Conservation (phyloP, 2,113 vertebrate genomes). For the Stictonetta naevosa region DNA sequence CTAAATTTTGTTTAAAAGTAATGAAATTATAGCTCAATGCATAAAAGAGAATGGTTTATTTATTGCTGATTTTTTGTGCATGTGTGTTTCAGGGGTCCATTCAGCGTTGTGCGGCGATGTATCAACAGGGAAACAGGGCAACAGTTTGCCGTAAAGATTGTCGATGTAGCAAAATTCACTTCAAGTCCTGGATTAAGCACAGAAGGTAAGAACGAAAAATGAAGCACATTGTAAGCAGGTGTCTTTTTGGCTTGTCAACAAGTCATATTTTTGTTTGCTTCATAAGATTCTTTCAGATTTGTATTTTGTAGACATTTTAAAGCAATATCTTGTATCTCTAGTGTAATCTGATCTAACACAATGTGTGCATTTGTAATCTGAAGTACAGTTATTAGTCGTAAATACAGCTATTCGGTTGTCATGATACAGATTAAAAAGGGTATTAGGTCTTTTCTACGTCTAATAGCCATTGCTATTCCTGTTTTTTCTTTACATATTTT, state of each 20-base stretch:
- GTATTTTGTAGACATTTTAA: not conserved
- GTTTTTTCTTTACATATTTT: not conserved
- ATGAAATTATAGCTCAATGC: fast-evolving
- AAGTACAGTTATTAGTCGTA: not conserved
- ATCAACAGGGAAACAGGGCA: constrained; percentile 99
- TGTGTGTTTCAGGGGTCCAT: constrained; percentile 89
- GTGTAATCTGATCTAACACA: not conserved
- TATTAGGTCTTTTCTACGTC: not conserved
- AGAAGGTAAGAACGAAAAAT: constrained; percentile 84
- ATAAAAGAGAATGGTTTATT: not conserved
- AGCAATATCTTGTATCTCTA: not conserved
- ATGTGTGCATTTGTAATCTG: not conserved
- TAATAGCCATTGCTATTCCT: not conserved
- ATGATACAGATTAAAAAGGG: not conserved
- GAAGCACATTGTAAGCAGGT: not conserved
- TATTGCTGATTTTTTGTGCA: not conserved
- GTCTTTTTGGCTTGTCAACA: not conserved
- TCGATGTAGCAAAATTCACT: constrained; percentile 99
- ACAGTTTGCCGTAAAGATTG: constrained; percentile 98
- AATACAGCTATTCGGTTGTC: not conserved
- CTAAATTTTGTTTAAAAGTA: not conserved
- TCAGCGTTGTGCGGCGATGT: constrained; percentile 97
- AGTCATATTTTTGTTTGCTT: not conserved
- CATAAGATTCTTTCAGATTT: not conserved
- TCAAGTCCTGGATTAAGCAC: constrained; percentile 99